phyloP scores from a whole-genome alignment of 2,797 vertebrate species.

The Sylvilagus floridanus region DNA sequence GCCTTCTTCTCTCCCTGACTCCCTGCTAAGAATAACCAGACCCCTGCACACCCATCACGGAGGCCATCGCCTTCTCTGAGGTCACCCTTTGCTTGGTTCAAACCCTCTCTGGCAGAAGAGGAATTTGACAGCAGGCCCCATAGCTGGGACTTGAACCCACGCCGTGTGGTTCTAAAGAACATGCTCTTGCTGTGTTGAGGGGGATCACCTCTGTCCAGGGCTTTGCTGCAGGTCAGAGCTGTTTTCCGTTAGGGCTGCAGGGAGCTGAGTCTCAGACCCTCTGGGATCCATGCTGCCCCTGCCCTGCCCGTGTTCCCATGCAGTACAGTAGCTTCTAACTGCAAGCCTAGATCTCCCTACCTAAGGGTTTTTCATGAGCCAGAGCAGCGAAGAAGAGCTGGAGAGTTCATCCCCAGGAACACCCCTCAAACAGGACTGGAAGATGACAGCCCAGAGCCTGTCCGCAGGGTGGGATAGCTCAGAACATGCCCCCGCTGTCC shows the following conservation, averaged over 20 bases:
- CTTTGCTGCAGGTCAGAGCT: background rate
- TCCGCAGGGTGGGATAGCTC: too few species aligned
- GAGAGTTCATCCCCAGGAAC: background rate
- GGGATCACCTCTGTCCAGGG: background rate
- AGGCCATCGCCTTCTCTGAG: background rate
- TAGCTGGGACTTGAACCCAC: background rate
- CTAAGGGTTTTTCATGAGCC: background rate
- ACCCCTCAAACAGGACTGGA: background rate
- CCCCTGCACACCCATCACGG: background rate
- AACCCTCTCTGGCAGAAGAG: background rate
- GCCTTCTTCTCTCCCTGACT: background rate
- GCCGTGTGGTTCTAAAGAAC: background rate
- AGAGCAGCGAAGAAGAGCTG: background rate
- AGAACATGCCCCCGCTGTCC: background rate
- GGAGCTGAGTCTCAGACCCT: background rate
- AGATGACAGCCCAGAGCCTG: background rate
- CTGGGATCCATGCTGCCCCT: accelerated
- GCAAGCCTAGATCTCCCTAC: background rate
- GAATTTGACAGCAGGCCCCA: background rate
- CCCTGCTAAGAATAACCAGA: constrained; percentile 66
- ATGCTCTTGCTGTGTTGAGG: too few species aligned
- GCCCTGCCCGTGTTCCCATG: accelerated
- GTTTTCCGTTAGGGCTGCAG: too few species aligned
- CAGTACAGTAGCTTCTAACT: background rate
- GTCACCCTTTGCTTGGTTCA: background rate